Conservation (phyloP, 2,888 invertebrate genomes). For the Tineola bisselliella region DNA sequence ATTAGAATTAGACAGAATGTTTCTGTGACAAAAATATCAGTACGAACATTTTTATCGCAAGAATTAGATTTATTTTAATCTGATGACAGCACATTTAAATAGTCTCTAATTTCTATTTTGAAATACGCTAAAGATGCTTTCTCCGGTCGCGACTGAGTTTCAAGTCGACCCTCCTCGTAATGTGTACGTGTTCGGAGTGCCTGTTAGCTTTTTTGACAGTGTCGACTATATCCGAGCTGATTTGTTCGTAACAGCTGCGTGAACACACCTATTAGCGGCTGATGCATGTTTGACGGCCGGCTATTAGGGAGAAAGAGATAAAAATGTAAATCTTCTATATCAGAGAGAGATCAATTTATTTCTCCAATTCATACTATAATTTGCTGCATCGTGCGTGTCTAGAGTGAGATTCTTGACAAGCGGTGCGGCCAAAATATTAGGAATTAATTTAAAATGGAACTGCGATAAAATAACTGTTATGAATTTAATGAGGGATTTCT, state of each 20-base stretch:
- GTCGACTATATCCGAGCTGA: slow-evolving; percentile 67
- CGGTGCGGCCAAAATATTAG: not conserved
- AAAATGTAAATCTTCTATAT: slow-evolving; percentile 52
- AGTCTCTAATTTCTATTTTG: slow-evolving; percentile 61
- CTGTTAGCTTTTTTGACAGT: slow-evolving; percentile 61
- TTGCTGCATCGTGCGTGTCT: slow-evolving; percentile 50
- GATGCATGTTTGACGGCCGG: slow-evolving; percentile 69
- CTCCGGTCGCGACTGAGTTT: slow-evolving; percentile 63
- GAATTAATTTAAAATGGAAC: slow-evolving; percentile 11
- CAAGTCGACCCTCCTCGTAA: slow-evolving; percentile 54
- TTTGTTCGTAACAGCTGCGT: slow-evolving; percentile 67
- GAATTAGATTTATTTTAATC: slow-evolving; percentile 51
- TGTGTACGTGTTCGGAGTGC: slow-evolving; percentile 33
- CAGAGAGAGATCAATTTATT: slow-evolving; percentile 61
- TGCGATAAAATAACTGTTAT: slow-evolving; percentile 13
- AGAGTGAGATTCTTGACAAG: slow-evolving; percentile 46
- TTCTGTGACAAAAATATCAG: not conserved
- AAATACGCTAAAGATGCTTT: slow-evolving; percentile 59
- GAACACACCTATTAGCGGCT: slow-evolving; percentile 67
- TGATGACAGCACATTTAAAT: slow-evolving; percentile 59
- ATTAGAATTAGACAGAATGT: not conserved
- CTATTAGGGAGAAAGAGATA: slow-evolving; percentile 66
- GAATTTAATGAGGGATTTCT: slow-evolving; percentile 12
- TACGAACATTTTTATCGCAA: slow-evolving; percentile 7
- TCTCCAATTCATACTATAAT: slow-evolving; percentile 62